phyloP scores from a whole-genome alignment of 2,888 invertebrate genomes.

The Dryomyza anilis region DNA sequence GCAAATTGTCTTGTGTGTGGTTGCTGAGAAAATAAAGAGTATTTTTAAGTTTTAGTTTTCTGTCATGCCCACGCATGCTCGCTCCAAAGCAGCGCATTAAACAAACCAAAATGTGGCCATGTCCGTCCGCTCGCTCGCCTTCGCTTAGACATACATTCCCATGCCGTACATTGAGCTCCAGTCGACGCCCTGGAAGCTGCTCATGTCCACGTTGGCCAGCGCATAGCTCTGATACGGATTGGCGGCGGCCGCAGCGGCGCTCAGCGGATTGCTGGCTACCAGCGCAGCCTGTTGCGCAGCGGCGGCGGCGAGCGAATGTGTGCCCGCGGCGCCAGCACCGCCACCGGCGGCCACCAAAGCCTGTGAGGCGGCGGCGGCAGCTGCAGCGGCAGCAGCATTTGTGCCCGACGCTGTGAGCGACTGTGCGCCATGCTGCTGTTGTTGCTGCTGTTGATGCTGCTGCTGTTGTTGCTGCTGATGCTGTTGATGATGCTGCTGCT shows the following conservation, averaged over 20 bases:
- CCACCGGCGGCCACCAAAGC: constrained; percentile 29
- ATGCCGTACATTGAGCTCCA: constrained; percentile 92
- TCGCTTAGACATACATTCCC: constrained; percentile 79
- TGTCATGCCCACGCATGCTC: too few species aligned
- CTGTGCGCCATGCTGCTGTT: constrained; percentile 36
- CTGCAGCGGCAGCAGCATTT: constrained; percentile 49
- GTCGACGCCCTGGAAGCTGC: constrained; percentile 89
- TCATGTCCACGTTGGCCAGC: constrained; percentile 89
- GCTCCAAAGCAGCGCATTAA: too few species aligned
- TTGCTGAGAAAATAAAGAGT: too few species aligned
- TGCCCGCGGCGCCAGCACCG: constrained; percentile 50
- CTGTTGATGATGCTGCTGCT: constrained; percentile 46
- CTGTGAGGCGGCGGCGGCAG: constrained; percentile 43
- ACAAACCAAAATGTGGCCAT: too few species aligned
- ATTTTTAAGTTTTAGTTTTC: too few species aligned
- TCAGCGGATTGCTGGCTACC: constrained; percentile 67
- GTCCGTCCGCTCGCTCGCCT: not conserved
- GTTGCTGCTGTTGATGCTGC: constrained; percentile 37
- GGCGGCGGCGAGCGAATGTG: constrained; percentile 62
- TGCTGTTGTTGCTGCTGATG: constrained; percentile 41
- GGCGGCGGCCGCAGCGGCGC: constrained; percentile 71
- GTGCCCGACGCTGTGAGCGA: constrained; percentile 39
- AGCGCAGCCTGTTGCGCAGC: constrained; percentile 66
- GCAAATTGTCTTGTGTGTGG: too few species aligned
- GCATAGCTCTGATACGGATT: constrained; percentile 79